Evolutionary conservation across 1,140 invertebrate species (phyloP), one percentile per base, ranked within the genome.

Genomic region (Drosophila subobscura): DNA sequence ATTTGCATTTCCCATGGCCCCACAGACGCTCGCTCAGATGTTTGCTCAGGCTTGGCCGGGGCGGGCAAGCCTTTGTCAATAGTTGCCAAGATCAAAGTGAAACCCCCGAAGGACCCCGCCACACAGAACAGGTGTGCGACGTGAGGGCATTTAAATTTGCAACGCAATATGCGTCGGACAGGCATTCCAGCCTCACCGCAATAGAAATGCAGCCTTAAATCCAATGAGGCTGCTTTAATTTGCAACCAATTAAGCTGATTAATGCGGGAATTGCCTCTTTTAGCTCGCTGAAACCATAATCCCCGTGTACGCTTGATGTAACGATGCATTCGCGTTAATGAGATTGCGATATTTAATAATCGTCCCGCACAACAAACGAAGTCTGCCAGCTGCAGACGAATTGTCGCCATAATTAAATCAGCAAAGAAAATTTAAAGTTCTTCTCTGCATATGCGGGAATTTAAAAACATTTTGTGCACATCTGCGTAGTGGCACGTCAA

Each of bases 61-160:
- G 10, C 5, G 33, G 33, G 64, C 63, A 64, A 50, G 54, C 44
- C 70, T 74, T 74, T 70, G 80, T 86, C 81, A 85, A 86, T 85
- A 86, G 68, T 86, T 49, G 54, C 64, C 51, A 63, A 88, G 77
- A 85, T 85, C 81, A 86, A 85, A 85, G 83, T 14, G 50, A 63
- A 51, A 37, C 63, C 52, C 7, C 33, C 33, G 4, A 2, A 63
- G 55, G 79, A 80, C 66, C 50, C 66, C 50, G 61, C 47, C 50
- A 8, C 63, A 42, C 29, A 22, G 23, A 58, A 23, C 58, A 73
- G 60, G 60, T 71, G 64, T 10, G 23, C 55, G 20, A 25, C 16
- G 16, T 20, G 46, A 45, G 29, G 25, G 59, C 41, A 52, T 10
- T 53, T 51, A 57, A 59, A 60, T 25, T 41, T 25, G 20, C 67